Base-by-base conservation (phyloP, 2,113 vertebrate species). In the Poeciliopsis turrubarensis region DNA sequence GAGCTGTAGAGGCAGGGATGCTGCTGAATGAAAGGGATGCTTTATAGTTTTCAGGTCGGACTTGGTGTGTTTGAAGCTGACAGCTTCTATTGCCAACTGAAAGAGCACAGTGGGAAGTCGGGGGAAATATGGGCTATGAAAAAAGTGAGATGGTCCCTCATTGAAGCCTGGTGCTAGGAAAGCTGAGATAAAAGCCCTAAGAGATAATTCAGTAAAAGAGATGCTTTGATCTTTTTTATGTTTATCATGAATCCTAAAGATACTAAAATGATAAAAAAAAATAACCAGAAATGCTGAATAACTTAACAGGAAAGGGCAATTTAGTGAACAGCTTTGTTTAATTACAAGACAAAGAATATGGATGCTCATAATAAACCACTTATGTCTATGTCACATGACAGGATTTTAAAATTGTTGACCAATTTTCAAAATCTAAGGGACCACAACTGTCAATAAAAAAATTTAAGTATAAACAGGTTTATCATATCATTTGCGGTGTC, bases 21-120 rank as follows among this genome's bases (percentile, higher is more conserved):
- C 22, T 57, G 51, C 63, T 65, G 19, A 65, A 37, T 65, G 31
- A 65, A 65, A 37, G 63, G 30, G 32, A 34, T 25, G 30, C 63
- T 65, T 65, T 34, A 65, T 65, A 34, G 63, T 34, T 65, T 65
- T 34, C 63, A 65, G 31, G 63, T 65, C 10, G 11, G 31, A 63
- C 29, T 30, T 2, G 63, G 31, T 25, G 31, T 65, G 63, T 65
- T 65, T 65, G 63, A 65, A 65, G 63, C 63, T 34, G 63, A 65
- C 63, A 65, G 63, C 63, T 65, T 65, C 63, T 17, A 31, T 31
- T 65, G 31, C 63, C 17, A 25, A 34, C 17, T 34, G 63, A 65
- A 34, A 34, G 63, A 32, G 31, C 31, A 25, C 12, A 32, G 30
- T 65, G 34, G 63, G 31, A 65, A 25, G 51, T 54, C 5, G 22